Evolutionary conservation across 2,888 invertebrate species (phyloP).

Genomic region (Calephelis perditalis): DNA sequence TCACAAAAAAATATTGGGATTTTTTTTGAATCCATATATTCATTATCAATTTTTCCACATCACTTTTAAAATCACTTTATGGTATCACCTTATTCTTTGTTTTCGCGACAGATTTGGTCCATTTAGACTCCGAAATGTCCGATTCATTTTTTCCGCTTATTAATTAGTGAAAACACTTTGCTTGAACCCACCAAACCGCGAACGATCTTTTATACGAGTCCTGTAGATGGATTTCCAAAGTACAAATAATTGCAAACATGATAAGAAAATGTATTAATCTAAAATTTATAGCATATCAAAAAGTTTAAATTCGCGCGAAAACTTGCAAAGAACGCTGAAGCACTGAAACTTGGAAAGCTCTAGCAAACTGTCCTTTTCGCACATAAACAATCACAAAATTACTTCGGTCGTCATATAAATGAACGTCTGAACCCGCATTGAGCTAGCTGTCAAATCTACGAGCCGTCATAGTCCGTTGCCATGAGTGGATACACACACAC

Average conservation of each 20-base stretch:
- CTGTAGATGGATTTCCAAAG: constrained; percentile 59
- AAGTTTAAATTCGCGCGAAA: constrained; percentile 68
- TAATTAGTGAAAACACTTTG: constrained; percentile 45
- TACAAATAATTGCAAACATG: constrained; percentile 69
- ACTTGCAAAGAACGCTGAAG: constrained; percentile 35
- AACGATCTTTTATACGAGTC: constrained; percentile 62
- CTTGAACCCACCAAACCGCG: constrained; percentile 51
- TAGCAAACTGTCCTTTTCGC: constrained; percentile 38
- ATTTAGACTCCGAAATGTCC: constrained; percentile 37
- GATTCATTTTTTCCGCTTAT: constrained; percentile 48
- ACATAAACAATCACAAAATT: constrained; percentile 65
- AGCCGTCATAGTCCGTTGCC: constrained; percentile 78
- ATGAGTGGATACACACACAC: constrained; percentile 73
- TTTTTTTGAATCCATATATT: constrained; percentile 9
- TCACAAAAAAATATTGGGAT: neutral
- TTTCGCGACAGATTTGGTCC: constrained; percentile 48
- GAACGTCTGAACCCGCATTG: constrained; percentile 78
- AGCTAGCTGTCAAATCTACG: constrained; percentile 80
- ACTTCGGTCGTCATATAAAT: constrained; percentile 68
- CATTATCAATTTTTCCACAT: constrained; percentile 24
- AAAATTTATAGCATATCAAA: constrained; percentile 32
- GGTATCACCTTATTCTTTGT: constrained; percentile 56
- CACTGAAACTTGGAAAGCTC: constrained; percentile 25
- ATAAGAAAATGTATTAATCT: constrained; percentile 66
- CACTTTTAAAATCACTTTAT: constrained; percentile 24